Percentiles rank a stretch among this genome's conserved stretches.
phyloP scores from a whole-genome alignment of 1,140 invertebrate species.

The Conus betulinus region DNA sequence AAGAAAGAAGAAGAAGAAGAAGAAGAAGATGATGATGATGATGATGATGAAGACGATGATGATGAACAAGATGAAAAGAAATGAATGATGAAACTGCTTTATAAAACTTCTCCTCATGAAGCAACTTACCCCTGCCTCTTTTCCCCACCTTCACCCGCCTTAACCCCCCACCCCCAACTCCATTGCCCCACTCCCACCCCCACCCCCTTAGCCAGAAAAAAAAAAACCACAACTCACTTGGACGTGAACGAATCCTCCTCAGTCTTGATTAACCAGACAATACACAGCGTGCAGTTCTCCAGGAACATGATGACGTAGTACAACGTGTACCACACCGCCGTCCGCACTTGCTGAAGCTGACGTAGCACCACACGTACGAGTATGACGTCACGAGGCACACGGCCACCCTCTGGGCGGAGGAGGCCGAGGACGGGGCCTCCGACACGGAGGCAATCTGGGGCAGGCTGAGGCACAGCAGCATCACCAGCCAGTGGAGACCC shows the following conservation, averaged over 20 bases:
- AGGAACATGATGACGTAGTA: conserved; percentile 95
- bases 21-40: no score
- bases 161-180: conserved; percentile 42
- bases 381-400: conserved; percentile 87
- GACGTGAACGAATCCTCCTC: conserved; percentile 34
- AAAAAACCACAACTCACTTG: conserved; percentile 45
- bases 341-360: conserved; percentile 90
- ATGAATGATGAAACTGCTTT: no score
- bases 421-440: not conserved
- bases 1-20: no score
- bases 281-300: conserved; percentile 84
- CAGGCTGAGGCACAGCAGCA: conserved; percentile 89
- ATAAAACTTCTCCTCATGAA: no score
- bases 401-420: conserved; percentile 45
- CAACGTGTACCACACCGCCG: conserved; percentile 87
- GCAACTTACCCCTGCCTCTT: not conserved
- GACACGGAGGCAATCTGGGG: conserved; percentile 13
- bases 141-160: conserved; percentile 54
- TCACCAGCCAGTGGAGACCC: conserved; percentile 87
- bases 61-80: no score
- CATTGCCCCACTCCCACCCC: conserved; percentile 72
- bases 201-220: conserved; percentile 73
- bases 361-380: conserved; percentile 92
- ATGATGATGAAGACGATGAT: no score
- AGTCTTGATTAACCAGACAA: conserved; percentile 76